Evolutionary conservation across 2,797 vertebrate genomes (phyloP), one percentile per base, ranked within the genome.

Genomic region (Argyrosomus regius): DNA sequence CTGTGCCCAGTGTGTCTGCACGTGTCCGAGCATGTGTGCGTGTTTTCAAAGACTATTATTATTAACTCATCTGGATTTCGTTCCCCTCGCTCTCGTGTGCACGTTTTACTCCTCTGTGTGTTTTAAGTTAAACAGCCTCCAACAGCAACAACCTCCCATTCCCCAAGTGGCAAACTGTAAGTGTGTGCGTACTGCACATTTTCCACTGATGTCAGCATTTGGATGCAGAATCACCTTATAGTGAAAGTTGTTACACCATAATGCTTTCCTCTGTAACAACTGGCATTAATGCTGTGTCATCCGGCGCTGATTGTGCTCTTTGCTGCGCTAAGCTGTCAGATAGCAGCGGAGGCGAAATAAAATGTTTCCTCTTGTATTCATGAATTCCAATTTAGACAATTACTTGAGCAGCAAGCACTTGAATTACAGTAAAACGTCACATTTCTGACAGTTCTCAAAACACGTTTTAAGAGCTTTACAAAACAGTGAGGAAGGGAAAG

Each of bases 181-280:
- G 74, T 52, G 84, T 77, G 83, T 75, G 81, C 68, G 60, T 45
- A 14, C 18, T 80, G 82, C 85, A 85, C 43, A 77, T 78, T 93
- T 92, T 93, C 90, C 91, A 86, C 86, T 88, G 90, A 91, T 86
- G 90, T 94, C 91, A 93, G 88, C 88, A 65, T 82, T 84, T 86
- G 85, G 81, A 87, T 0, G 3, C 70, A 54, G 61, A 79, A 75
- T 88, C 70, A 80, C 85, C 82, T 90, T 66, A 80, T 83, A 82
- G 85, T 79, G 67, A 81, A 84, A 79, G 81, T 70, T 58, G 84
- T 78, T 84, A 41, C 64, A 61, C 35, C 35, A 79, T 77, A 84
- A 72, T 41, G 70, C 73, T 59, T 76, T 52, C 43, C 69, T 20
- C 52, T 41, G 53, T 71, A 80, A 83, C 83, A 72, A 46, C 65